These are phyloP conservation scores for Oryzias javanicus DNA, from an alignment of 2,113 vertebrate genomes.

Conservation along the genomic window DNA sequence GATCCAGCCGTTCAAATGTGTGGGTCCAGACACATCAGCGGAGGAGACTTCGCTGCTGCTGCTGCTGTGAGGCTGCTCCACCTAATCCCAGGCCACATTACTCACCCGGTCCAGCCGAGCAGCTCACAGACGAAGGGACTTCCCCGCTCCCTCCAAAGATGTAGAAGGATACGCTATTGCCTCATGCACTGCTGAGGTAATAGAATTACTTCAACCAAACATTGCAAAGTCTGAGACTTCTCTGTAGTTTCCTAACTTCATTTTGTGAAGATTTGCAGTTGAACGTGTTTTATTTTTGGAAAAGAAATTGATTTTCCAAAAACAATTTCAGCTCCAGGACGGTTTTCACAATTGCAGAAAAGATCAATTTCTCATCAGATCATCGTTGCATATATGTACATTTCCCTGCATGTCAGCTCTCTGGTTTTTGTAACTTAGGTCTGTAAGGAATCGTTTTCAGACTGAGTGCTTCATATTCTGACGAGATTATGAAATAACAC, in stretches of 20 bases:
- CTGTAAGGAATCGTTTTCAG: constrained; percentile 20
- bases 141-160: constrained; percentile 72
- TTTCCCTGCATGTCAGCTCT: constrained; percentile 2
- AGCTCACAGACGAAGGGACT: constrained; percentile 71
- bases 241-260: constrained; percentile 40
- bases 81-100: constrained; percentile 82
- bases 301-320: no score
- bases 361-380: constrained; percentile 11
- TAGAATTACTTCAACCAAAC: constrained; percentile 70
- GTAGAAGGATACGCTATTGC: constrained; percentile 71
- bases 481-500: constrained; percentile 46
- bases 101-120: constrained; percentile 70
- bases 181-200: constrained; percentile 74
- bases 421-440: constrained; percentile 33
- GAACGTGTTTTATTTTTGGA: no score
- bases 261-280: constrained; percentile 24
- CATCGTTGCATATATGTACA: constrained; percentile 22
- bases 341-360: neutral
- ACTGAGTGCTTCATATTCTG: constrained; percentile 23
- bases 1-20: constrained; percentile 60
- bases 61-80: constrained; percentile 75
- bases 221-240: constrained; percentile 42
- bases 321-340: no score
- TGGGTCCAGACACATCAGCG: constrained; percentile 67
- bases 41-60: constrained; percentile 71